Evolutionary conservation across 2,797 vertebrate genomes (phyloP).

Genomic region (Amblyraja radiata): DNA sequence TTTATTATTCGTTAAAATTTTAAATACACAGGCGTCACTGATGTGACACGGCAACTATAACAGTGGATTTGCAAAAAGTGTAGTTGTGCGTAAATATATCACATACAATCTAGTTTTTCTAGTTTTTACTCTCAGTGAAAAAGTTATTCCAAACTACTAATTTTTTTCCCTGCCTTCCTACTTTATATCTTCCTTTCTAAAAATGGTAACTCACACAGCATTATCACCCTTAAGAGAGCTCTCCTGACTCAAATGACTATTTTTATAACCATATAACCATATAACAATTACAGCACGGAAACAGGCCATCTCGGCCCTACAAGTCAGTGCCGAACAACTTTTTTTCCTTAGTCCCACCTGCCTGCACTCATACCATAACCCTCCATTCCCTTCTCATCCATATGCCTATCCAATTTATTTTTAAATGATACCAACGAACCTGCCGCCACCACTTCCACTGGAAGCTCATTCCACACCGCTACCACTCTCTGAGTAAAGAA

Average conservation of each 20-base stretch:
- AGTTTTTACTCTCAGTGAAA: too few species aligned
- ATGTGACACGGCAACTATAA: background rate
- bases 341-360: too few species aligned
- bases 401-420: too few species aligned
- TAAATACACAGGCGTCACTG: background rate
- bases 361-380: too few species aligned
- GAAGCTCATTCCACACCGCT: too few species aligned
- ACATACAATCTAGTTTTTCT: background rate
- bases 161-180: background rate
- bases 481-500: too few species aligned
- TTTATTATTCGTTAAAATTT: background rate
- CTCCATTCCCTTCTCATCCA: too few species aligned
- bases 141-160: background rate
- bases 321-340: too few species aligned
- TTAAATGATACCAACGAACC: too few species aligned
- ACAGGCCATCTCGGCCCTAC: too few species aligned
- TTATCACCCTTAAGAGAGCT: background rate
- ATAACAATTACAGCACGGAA: too few species aligned
- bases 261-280: background rate
- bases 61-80: background rate
- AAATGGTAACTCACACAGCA: background rate
- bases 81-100: background rate
- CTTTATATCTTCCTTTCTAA: background rate
- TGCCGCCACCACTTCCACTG: too few species aligned
- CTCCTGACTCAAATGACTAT: background rate